Evolutionary conservation across 2,888 invertebrate genomes (phyloP), one percentile per base, ranked within the genome.

Genomic region (Thelaira solivaga): DNA sequence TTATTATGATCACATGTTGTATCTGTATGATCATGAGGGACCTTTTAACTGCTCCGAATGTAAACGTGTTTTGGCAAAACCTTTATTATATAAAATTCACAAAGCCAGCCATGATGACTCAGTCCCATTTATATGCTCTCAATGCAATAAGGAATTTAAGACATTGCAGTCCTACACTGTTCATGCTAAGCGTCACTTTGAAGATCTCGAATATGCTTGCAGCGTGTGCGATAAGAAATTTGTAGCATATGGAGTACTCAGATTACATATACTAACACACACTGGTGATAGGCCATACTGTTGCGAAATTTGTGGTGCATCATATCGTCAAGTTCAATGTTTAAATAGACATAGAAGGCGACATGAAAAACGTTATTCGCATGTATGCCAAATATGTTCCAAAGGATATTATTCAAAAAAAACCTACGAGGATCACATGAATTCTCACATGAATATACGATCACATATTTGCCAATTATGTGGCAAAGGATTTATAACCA

Each of bases 261-360:
- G 55, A 45, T 16, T 57, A n/a, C 76, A 80, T 26, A 55, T 80
- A 45, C 61, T 55, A 20, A 73, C 74, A 4, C 77, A 78, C 18
- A 64, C 69, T 1, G 74, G 69, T 2, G 69, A 61, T n/a, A 59
- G 67, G 7, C 68, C 74, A 8, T 79, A 67, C 41, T 65, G 64
- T n/a, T 79, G 79, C 31, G 75, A 79, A 47, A 61, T 76, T 43
- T 79, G 79, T 31, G 79, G 79, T 4, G 16, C 61, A 20, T 61
- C 71, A 1, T 76, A 72, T 26, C 67, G 67, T 0, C 65, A 57
- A 34, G 49, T 57, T 1, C 67, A 57, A n/a, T 62, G 67, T 29
- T 57, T 80, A 26, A 76, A 67, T 11, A 26, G 59, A 5, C 80
- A 80, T 18, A 67, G 36, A 11, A 43, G 49, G 11, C 57, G 55